Evolutionary conservation across 2,797 vertebrate genomes (phyloP), one percentile per base, ranked within the genome.

Genomic region (Triplophysa bombifrons): DNA sequence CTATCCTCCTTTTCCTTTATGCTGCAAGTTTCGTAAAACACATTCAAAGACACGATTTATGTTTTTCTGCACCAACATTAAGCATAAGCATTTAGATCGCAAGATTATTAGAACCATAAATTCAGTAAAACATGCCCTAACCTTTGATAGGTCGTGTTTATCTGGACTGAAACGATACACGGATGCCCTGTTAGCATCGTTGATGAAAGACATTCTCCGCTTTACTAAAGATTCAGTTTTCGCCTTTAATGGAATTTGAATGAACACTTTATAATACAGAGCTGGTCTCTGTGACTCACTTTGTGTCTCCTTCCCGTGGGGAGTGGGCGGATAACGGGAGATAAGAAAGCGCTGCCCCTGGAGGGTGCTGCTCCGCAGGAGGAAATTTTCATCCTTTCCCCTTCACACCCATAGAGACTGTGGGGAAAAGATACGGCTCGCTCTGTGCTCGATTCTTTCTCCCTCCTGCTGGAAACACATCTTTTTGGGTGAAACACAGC

Each of bases 391-490:
- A 74, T 85, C 83, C 63, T 76, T 71, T 55, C 41, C 55, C 46
- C 79, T 58, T 60, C 41, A 68, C 78, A 50, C 55, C 58, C 55
- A 53, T 55, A 22, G 55, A 72, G 55, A 85, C 84, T 87, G 84
- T 58, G 65, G 72, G 27, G 66, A 80, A 80, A 73, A 86, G 85
- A 86, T 85, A 86, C 76, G 72, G 69, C 27, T 72, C 51, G 50
- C 46, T 56, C 70, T 64, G 46, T 64, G 63, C 51, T 12, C 51
- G 11, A 20, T 27, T 72, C 56, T 13, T n/a, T 53, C 22, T 51
- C 25, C 56, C n/a, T 44, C 34, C 61, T 27, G 0, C 25, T 63
- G 38, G 56, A 67, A 76, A 67, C 74, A 56, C 51, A 46, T 22
- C 22, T 22, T 22, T 22, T 22, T 22, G 22, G 22, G 22, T 22